Conservation (phyloP, 30 jellyfish, hydroid and myxozoan genomes). For the Cassiopea xamachana region DNA sequence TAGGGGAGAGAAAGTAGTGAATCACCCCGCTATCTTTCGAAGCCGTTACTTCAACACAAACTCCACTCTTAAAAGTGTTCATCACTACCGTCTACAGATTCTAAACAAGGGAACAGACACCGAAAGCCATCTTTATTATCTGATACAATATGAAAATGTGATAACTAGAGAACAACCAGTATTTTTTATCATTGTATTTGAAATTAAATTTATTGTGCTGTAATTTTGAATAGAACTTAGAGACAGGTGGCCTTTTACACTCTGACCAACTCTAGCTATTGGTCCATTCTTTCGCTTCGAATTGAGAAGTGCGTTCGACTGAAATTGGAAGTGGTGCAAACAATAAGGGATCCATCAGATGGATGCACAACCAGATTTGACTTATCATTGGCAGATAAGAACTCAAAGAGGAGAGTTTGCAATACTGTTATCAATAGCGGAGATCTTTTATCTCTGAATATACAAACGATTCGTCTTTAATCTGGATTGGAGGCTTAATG, state of each 20-base stretch:
- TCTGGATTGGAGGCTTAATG: conserved; percentile 41
- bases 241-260: not conserved
- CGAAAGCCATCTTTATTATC: too few species aligned
- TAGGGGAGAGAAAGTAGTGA: too few species aligned
- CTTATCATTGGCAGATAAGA: conserved; percentile 20
- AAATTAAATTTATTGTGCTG: too few species aligned
- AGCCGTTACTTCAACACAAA: too few species aligned
- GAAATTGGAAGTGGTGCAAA: conserved; percentile 1
- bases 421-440: conserved; percentile 19
- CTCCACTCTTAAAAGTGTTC: too few species aligned
- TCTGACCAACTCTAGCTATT: not conserved
- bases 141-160: too few species aligned
- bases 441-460: conserved; percentile 30
- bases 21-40: too few species aligned
- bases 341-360: not conserved
- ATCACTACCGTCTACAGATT: too few species aligned
- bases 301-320: not conserved
- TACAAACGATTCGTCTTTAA: conserved; percentile 29
- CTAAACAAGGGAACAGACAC: too few species aligned
- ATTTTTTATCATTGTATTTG: not conserved
- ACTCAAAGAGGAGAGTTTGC: not conserved
- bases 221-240: not conserved
- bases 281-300: not conserved
- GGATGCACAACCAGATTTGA: not conserved
- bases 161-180: too few species aligned